phyloP scores from a whole-genome alignment of 64 coral and sea anemone species.

The Acropora tenuis region DNA sequence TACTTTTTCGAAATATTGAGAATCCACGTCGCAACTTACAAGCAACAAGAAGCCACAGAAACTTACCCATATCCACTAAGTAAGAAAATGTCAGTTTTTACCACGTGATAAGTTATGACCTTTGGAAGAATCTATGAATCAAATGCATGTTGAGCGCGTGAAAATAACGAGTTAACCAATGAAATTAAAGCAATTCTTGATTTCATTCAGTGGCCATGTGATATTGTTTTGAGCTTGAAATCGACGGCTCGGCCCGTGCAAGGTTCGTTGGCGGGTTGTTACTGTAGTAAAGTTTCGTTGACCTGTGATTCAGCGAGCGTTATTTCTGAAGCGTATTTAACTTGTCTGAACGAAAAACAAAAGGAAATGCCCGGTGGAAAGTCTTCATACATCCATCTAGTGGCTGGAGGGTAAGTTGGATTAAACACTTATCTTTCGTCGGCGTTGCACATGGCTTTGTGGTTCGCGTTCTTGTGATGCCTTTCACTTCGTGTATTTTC shows the following conservation, averaged over 20 bases:
- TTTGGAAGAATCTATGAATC: neutral
- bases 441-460: neutral
- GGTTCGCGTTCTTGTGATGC: too few relatives aligned
- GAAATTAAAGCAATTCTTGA: neutral
- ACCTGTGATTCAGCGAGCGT: neutral
- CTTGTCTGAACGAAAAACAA: neutral
- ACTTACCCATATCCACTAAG: neutral
- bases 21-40: too few relatives aligned
- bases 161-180: slow-evolving; percentile 29
- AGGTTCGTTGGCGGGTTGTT: neutral
- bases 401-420: slow-evolving; percentile 69
- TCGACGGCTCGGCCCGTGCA: neutral
- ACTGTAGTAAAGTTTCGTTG: neutral
- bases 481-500: too few relatives aligned
- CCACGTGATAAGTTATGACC: neutral
- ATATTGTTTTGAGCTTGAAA: neutral
- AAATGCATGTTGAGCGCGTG: slow-evolving; percentile 6
- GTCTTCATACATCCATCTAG: slow-evolving; percentile 51
- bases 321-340: neutral
- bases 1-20: too few relatives aligned
- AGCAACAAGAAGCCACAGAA: neutral
- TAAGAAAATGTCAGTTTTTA: neutral
- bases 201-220: neutral
- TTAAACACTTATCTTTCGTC: neutral
- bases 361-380: slow-evolving; percentile 12